These are phyloP conservation scores for Nematopogon swammerdamellus DNA, from an alignment of 2,888 invertebrate species.

Conservation along the genomic window DNA sequence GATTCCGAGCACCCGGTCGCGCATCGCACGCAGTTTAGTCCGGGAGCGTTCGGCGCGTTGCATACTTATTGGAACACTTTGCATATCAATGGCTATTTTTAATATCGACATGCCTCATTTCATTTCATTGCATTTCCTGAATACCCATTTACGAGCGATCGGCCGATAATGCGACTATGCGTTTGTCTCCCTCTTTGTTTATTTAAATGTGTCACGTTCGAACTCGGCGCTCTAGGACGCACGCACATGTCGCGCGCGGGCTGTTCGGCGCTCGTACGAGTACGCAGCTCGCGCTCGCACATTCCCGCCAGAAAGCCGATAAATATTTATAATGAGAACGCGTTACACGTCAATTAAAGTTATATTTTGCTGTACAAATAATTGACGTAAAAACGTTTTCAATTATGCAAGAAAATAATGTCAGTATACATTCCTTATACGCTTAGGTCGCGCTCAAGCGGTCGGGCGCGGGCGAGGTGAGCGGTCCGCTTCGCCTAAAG, in stretches of 20 bases:
- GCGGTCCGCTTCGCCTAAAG: conserved; percentile 19
- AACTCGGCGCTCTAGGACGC: too few species aligned
- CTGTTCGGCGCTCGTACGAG: too few species aligned
- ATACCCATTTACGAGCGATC: conserved; percentile 17
- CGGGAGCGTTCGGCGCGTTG: conserved; percentile 12
- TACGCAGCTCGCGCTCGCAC: too few species aligned
- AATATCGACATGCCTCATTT: conserved; percentile 53
- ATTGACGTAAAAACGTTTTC: conserved; percentile 39
- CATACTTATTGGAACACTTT: conserved; percentile 39
- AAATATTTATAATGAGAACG: conserved; percentile 32
- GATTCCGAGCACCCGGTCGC: neutral
- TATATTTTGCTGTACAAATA: conserved; percentile 23
- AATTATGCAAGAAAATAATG: conserved; percentile 39
- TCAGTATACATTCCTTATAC: conserved; percentile 25
- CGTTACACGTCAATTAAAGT: conserved; percentile 43
- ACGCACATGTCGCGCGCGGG: neutral
- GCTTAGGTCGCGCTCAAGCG: conserved; percentile 19
- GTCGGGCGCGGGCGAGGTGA: conserved; percentile 15
- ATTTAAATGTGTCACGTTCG: conserved; percentile 13
- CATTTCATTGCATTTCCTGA: conserved; percentile 49
- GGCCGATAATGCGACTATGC: conserved; percentile 20
- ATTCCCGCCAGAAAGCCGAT: too few species aligned
- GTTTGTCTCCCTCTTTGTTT: conserved; percentile 16
- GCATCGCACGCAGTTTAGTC: neutral
- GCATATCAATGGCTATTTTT: conserved; percentile 50